phyloP scores from a whole-genome alignment of 1,140 invertebrate genomes.

The Papilio xuthus region DNA sequence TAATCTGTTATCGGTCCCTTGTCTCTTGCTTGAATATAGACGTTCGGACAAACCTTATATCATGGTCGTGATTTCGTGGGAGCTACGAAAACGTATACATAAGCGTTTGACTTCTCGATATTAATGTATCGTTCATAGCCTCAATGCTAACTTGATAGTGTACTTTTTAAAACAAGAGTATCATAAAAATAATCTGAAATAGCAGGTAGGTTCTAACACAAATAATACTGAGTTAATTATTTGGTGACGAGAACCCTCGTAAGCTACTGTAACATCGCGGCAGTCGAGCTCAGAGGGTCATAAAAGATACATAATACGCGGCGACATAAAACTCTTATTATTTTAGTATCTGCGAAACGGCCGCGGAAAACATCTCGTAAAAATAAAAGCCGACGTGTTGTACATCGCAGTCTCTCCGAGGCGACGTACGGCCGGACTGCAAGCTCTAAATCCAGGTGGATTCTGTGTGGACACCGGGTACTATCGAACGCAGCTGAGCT shows the following conservation, averaged over 20 bases:
- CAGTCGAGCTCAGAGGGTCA: conserved; percentile 68
- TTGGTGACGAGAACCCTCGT: conserved; percentile 77
- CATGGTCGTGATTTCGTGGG: conserved; percentile 61
- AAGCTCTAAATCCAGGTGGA: conserved; percentile 74
- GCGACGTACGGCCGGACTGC: conserved; percentile 61
- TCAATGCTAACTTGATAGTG: neutral
- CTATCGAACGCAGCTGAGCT: conserved; percentile 69
- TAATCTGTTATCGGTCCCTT: conserved; percentile 82
- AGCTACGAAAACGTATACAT: conserved; percentile 34
- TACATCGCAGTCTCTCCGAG: conserved; percentile 65
- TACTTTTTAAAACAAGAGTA: neutral
- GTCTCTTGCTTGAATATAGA: conserved; percentile 78
- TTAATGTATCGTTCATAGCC: neutral
- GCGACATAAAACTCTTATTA: conserved; percentile 80
- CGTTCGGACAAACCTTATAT: conserved; percentile 68
- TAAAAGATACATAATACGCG: conserved; percentile 80
- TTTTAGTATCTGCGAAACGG: conserved; percentile 80
- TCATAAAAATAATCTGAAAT: conserved; percentile 42
- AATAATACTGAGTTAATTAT: conserved; percentile 78
- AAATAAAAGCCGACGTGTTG: conserved; percentile 74
- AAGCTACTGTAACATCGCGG: conserved; percentile 76
- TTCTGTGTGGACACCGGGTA: conserved; percentile 75
- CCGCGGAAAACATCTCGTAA: conserved; percentile 78
- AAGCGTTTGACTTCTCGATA: neutral
- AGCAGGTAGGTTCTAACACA: conserved; percentile 68